Conservation (phyloP, 2,797 vertebrate genomes). For the Psittacula echo region DNA sequence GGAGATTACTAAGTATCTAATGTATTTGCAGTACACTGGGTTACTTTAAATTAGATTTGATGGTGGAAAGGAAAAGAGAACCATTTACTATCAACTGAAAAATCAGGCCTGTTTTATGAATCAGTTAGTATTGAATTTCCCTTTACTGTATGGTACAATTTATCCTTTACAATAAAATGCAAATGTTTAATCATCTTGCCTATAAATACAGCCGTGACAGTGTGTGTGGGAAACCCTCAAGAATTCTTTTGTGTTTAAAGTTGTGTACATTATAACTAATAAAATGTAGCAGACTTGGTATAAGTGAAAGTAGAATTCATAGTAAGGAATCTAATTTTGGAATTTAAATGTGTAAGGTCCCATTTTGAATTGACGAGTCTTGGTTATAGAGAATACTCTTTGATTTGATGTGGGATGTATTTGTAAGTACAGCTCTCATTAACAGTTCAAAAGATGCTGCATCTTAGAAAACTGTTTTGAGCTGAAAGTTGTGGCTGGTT, state of each 20-base stretch:
- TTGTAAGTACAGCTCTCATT: background rate
- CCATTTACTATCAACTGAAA: conserved; percentile 3
- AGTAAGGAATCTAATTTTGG: conserved; percentile 5
- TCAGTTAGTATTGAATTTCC: conserved; percentile 12
- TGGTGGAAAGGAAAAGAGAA: background rate
- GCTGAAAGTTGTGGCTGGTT: background rate
- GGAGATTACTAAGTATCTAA: conserved; percentile 34
- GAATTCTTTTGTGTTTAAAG: background rate
- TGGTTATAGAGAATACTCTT: background rate
- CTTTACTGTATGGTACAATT: background rate
- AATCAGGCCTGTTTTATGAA: conserved; percentile 18
- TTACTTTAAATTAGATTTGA: conserved; percentile 43
- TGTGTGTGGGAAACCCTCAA: background rate
- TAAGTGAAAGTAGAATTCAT: background rate
- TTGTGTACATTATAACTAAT: background rate
- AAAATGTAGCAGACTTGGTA: background rate
- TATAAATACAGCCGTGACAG: background rate
- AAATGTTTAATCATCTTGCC: conserved; percentile 18
- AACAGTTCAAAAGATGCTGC: background rate
- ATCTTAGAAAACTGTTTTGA: background rate
- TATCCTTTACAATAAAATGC: conserved; percentile 32
- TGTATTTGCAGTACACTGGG: conserved; percentile 26
- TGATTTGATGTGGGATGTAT: background rate
- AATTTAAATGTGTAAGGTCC: background rate
- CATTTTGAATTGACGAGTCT: background rate